phyloP scores from a whole-genome alignment of 2,113 vertebrate genomes.

The Forbesichthys papilliferus region DNA sequence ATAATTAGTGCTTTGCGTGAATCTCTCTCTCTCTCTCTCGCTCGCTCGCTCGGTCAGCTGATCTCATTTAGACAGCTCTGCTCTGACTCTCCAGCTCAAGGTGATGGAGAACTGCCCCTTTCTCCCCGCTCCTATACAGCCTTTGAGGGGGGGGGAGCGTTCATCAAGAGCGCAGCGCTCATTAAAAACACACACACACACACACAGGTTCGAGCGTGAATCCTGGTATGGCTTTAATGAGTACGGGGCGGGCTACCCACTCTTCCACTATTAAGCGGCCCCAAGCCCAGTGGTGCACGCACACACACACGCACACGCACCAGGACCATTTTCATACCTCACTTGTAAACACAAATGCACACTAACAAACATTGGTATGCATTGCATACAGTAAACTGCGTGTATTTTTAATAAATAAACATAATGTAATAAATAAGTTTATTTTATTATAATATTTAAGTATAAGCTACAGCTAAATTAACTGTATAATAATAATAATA shows the following conservation, averaged over 20 bases:
- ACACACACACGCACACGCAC: conserved; percentile 1
- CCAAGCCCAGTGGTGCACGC: conserved; percentile 1
- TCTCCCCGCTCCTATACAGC: conserved; percentile 43
- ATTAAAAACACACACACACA: conserved; percentile 63
- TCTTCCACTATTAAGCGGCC: conserved; percentile 33
- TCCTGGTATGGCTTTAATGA: conserved; percentile 24
- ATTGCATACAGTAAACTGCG: neutral
- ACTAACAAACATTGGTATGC: neutral
- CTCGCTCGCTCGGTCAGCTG: neutral
- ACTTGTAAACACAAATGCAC: neutral
- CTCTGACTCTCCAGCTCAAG: conserved; percentile 45
- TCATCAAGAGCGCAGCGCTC: conserved; percentile 67
- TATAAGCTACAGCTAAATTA: too few species aligned
- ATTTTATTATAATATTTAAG: too few species aligned
- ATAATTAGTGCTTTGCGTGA: neutral
- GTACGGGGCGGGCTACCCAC: conserved; percentile 28
- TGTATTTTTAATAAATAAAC: neutral
- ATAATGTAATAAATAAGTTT: too few species aligned
- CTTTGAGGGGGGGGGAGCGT: conserved; percentile 53
- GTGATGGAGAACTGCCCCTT: conserved; percentile 44
- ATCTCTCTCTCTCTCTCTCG: neutral
- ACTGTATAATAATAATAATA: too few species aligned
- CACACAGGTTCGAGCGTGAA: neutral
- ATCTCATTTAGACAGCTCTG: conserved; percentile 51
- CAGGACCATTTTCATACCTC: neutral